Conservation (phyloP, 1,140 invertebrate genomes). For the Meloidogyne floridensis region DNA sequence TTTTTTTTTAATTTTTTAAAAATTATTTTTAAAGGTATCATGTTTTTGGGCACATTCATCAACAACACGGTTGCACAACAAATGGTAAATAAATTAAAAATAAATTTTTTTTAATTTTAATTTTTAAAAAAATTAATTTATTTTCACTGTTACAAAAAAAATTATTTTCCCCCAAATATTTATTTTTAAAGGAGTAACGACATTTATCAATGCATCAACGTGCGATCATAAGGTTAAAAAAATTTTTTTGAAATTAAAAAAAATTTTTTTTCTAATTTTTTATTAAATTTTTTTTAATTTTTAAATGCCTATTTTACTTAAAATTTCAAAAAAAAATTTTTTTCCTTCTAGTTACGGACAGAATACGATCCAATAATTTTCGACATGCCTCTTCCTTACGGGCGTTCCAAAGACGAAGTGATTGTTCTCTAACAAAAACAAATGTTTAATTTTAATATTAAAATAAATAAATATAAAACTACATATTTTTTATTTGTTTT, state of each 20-base stretch:
- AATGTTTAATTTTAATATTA: too few species aligned
- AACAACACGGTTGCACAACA: conserved; percentile 49
- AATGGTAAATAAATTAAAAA: conserved; percentile 30
- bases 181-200: conserved; percentile 30
- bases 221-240: conserved; percentile 43
- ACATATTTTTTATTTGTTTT: too few species aligned
- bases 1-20: not conserved
- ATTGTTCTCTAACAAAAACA: not conserved
- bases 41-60: conserved; percentile 56
- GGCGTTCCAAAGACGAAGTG: conserved; percentile 43
- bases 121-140: not conserved
- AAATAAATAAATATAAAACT: too few species aligned
- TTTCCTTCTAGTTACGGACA: conserved; percentile 24
- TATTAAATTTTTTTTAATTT: too few species aligned
- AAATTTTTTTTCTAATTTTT: too few species aligned
- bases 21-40: conserved; percentile 69
- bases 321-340: too few species aligned
- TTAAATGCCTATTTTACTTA: too few species aligned
- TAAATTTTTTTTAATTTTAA: not conserved
- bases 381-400: conserved; percentile 48
- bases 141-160: too few species aligned
- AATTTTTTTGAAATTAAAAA: too few species aligned
- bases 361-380: conserved; percentile 50
- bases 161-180: not conserved
- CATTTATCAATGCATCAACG: conserved; percentile 49